phyloP scores from a whole-genome alignment of 2,113 vertebrate genomes.

The Cichladusa arquata region DNA sequence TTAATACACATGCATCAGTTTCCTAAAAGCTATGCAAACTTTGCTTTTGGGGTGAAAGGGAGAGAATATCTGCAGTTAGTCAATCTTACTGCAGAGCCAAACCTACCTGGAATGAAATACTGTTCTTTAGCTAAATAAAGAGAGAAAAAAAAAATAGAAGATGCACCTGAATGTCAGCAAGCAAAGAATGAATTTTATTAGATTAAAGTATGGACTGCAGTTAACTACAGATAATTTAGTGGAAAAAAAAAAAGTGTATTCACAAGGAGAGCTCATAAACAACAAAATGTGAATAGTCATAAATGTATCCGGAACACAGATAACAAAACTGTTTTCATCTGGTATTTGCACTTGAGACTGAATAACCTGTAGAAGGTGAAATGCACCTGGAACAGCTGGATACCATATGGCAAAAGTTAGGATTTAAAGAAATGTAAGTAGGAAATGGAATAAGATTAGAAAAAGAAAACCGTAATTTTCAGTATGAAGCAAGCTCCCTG shows the following conservation, averaged over 20 bases:
- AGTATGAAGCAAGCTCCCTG: constrained; percentile 20
- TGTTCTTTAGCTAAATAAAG: constrained; percentile 98
- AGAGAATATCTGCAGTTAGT: constrained; percentile 69
- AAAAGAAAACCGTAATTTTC: constrained; percentile 57
- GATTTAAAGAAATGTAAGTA: constrained; percentile 60
- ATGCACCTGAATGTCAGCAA: constrained; percentile 84
- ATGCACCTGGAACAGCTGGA: constrained; percentile 63
- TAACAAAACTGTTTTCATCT: constrained; percentile 41
- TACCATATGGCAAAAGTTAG: constrained; percentile 56
- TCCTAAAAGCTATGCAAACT: constrained; percentile 63
- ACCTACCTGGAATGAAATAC: constrained; percentile 99
- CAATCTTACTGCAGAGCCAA: constrained; percentile 74
- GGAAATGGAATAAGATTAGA: constrained; percentile 57
- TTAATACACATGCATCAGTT: constrained; percentile 74
- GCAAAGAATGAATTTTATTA: constrained; percentile 76
- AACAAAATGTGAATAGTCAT: constrained; percentile 46
- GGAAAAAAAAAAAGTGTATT: constrained; percentile 49
- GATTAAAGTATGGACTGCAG: constrained; percentile 69
- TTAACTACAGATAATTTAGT: constrained; percentile 64
- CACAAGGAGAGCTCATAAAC: constrained; percentile 35
- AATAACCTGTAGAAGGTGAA: constrained; percentile 62
- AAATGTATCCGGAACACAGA: constrained; percentile 30
- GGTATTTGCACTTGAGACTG: constrained; percentile 52
- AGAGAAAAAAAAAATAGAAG: constrained; percentile 76
- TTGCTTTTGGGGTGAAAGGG: constrained; percentile 43